phyloP scores from a whole-genome alignment of 2,113 vertebrate species.

The Verasper variegatus region DNA sequence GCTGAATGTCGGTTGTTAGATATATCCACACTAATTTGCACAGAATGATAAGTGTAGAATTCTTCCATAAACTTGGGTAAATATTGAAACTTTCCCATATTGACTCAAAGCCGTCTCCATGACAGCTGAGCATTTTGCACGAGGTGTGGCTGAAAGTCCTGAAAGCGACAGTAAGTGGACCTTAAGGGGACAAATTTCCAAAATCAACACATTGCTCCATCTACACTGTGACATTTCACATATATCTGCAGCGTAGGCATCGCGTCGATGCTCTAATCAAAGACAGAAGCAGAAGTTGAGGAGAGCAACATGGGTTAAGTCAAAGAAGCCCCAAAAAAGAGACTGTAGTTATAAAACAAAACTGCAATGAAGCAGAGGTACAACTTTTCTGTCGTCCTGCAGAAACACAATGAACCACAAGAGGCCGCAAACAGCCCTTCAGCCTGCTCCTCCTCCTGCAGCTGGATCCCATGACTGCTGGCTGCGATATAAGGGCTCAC shows the following conservation, averaged over 20 bases:
- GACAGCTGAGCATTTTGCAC: too few relatives aligned
- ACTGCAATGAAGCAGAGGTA: not conserved
- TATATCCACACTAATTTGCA: too few relatives aligned
- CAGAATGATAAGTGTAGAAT: too few relatives aligned
- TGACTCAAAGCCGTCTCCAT: too few relatives aligned
- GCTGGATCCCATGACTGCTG: not conserved
- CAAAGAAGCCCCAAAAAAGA: not conserved
- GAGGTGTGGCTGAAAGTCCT: too few relatives aligned
- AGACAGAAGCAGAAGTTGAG: not conserved
- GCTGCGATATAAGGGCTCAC: not conserved
- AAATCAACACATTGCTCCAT: too few relatives aligned
- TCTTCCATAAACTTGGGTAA: too few relatives aligned
- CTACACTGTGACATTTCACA: too few relatives aligned
- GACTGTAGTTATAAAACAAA: not conserved
- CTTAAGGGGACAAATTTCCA: too few relatives aligned
- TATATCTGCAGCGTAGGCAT: not conserved
- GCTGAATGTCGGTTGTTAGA: too few relatives aligned
- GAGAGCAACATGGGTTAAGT: not conserved
- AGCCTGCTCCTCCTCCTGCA: not conserved
- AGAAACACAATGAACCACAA: constrained; percentile 45
- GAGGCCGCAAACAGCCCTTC: constrained; percentile 34
- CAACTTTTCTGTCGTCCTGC: not conserved
- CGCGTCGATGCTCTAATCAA: not conserved
- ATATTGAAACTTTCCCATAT: too few relatives aligned
- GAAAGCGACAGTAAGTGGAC: too few relatives aligned